Evolutionary conservation across 2,797 vertebrate species (phyloP).

Genomic region (Allobates femoralis): DNA sequence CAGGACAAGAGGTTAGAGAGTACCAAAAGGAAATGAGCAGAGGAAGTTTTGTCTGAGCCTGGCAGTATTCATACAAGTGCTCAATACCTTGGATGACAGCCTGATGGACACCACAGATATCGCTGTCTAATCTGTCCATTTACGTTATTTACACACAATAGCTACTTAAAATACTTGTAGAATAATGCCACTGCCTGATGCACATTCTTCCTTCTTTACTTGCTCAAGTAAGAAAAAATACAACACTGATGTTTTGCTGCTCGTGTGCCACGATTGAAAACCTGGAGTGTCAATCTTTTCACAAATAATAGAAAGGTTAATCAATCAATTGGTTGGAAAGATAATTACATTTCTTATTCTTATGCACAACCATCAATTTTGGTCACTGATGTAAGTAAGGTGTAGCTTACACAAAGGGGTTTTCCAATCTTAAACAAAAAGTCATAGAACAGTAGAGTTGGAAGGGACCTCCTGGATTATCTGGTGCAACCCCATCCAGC

Average conservation of each 20-base stretch:
- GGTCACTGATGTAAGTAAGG: too few species aligned
- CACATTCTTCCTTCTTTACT: background rate
- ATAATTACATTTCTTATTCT: too few species aligned
- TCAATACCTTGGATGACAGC: background rate
- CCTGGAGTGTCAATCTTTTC: background rate
- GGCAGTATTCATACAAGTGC: constrained; percentile 6
- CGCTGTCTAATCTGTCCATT: background rate
- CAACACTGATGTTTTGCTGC: background rate
- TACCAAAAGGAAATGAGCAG: background rate
- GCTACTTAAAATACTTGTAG: background rate
- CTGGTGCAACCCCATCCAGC: too few species aligned
- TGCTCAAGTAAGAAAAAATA: too few species aligned
- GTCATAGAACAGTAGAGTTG: too few species aligned
- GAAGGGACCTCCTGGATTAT: too few species aligned
- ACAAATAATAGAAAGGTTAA: background rate
- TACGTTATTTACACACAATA: background rate
- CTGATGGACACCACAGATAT: constrained; percentile 20
- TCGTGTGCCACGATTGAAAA: background rate
- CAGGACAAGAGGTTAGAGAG: background rate
- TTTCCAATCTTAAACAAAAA: too few species aligned
- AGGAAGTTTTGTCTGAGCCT: constrained; percentile 2
- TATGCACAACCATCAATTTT: too few species aligned
- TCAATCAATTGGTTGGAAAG: too few species aligned
- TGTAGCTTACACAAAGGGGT: too few species aligned
- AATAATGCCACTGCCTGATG: background rate